Evolutionary conservation across 2,797 vertebrate species (phyloP).

Genomic region (Enteromius anoplus): DNA sequence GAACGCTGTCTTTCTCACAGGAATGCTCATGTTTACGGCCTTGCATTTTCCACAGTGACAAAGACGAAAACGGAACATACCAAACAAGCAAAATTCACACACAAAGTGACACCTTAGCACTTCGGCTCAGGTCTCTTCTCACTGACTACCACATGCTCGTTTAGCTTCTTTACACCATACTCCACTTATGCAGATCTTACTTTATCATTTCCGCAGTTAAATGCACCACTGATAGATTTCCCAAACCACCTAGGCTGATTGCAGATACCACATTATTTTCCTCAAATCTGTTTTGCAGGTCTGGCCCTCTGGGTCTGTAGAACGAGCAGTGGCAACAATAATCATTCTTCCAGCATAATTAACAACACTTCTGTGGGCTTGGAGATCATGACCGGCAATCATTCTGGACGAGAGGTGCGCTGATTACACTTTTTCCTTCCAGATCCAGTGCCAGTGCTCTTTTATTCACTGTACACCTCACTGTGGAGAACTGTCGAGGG

Average conservation of each 20-base stretch:
- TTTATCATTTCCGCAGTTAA: conserved; percentile 16
- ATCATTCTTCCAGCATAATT: conserved; percentile 26
- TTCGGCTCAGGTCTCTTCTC: conserved; percentile 12
- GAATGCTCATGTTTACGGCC: conserved; percentile 34
- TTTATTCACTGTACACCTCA: conserved; percentile 2
- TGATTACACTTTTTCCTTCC: conserved; percentile 18
- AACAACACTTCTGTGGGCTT: conserved; percentile 31
- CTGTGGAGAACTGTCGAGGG: neutral
- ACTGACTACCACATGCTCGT: neutral
- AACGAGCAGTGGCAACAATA: conserved; percentile 37
- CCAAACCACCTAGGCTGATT: conserved; percentile 25
- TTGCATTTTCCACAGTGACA: conserved; percentile 19
- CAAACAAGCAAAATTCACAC: conserved; percentile 26
- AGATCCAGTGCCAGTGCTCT: neutral
- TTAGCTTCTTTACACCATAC: conserved; percentile 24
- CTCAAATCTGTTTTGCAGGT: conserved; percentile 29
- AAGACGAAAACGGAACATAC: conserved; percentile 25
- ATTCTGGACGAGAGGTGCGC: conserved; percentile 31
- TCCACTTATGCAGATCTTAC: neutral
- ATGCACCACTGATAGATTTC: conserved; percentile 38
- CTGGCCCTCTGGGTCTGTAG: conserved; percentile 28
- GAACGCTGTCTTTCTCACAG: conserved; percentile 28
- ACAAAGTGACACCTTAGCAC: conserved; percentile 9
- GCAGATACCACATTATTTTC: conserved; percentile 21
- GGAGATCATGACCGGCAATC: conserved; percentile 37